These are phyloP conservation scores for Aurelia coerulea DNA, from an alignment of 30 jellyfish, hydroid and myxozoan species.

Conservation along the genomic window DNA sequence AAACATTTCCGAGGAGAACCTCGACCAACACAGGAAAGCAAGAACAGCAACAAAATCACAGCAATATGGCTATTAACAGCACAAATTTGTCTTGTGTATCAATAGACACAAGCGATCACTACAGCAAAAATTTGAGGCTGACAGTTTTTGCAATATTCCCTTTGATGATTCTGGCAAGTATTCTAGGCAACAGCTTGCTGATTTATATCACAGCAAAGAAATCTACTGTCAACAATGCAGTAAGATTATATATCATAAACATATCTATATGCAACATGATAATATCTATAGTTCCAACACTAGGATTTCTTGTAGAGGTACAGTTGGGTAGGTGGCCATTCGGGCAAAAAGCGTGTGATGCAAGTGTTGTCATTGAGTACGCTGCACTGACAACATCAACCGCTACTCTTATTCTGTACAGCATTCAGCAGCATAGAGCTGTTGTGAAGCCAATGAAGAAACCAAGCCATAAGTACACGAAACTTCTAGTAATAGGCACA, in stretches of 20 bases:
- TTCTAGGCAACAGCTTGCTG: neutral
- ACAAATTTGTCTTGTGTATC: too few species aligned
- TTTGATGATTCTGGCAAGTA: too few species aligned
- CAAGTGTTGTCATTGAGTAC: constrained; percentile 7
- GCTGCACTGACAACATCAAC: constrained; percentile 15
- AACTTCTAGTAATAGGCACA: neutral
- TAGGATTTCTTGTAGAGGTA: neutral
- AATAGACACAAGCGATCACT: too few species aligned
- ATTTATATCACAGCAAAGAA: neutral
- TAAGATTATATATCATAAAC: neutral
- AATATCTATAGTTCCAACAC: neutral
- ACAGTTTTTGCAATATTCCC: too few species aligned
- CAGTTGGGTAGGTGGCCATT: neutral
- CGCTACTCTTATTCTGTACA: neutral
- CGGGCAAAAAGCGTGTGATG: constrained; percentile 5
- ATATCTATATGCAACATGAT: neutral
- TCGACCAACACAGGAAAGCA: too few species aligned
- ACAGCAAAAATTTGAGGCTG: too few species aligned
- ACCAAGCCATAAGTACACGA: neutral
- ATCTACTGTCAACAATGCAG: neutral
- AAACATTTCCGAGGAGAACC: too few species aligned
- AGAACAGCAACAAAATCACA: too few species aligned
- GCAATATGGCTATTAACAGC: too few species aligned
- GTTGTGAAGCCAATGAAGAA: neutral
- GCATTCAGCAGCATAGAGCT: neutral